Evolutionary conservation across 2,113 vertebrate genomes (phyloP), one percentile per base, ranked within the genome.

Genomic region (Thamnophis sirtalis): DNA sequence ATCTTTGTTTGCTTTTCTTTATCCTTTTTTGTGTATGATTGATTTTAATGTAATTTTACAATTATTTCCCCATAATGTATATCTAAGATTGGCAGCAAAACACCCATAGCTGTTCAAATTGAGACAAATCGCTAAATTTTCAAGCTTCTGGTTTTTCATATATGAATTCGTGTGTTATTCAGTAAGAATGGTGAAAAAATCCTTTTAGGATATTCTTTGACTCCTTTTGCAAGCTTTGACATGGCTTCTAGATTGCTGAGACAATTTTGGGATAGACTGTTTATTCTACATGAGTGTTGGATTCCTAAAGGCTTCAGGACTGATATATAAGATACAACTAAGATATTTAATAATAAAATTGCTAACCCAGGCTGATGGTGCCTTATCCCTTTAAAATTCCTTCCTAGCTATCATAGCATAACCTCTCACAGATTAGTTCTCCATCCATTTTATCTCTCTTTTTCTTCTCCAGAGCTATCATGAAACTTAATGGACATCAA

Each of bases 401-500:
- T n/a, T 28, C 26, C 10, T 28, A 63, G 11, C 60, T n/a, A 68
- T 4, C 4, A 11, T 28, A 68, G 11, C 4, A 13, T 15, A 68
- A 33, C 63, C 11, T 68, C 11, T 33, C 28, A 68, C 63, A 15
- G 33, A 38, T 53, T 51, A 6, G 9, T 33, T 6, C 9, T 4
- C 11, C 26, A 1, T 1, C 15, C 8, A 24, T 50, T 43, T 19
- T 0, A n/a, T 56, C 5, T 91, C 28, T 5, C 21, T 91, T 21
- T 50, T 63, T 43, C 17, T 55, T 43, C 87, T 85, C 13, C 91
- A 99, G 99, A 97, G 99, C 99, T 87, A 99, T 99, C 95, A 98
- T 98, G 98, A 99, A 99, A 96, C 97, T 99, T 94, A 99, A 99
- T 0, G 98, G 99, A 4, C 98, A 99, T 97, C 98, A 99, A 97